phyloP scores from a whole-genome alignment of 2,888 invertebrate genomes.

The Spialia ferax region DNA sequence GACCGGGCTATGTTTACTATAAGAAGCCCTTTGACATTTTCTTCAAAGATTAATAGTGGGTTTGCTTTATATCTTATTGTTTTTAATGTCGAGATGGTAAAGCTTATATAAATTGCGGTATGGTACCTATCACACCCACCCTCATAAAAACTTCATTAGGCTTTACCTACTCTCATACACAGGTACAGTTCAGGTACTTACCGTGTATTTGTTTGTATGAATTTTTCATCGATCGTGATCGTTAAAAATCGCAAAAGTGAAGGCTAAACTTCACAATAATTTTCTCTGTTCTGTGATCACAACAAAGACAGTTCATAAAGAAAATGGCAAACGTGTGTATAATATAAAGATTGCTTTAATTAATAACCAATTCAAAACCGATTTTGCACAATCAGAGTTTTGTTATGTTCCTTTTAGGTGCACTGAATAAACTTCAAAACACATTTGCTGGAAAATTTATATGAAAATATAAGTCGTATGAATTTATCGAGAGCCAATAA shows the following conservation, averaged over 20 bases:
- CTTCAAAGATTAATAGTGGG: neutral
- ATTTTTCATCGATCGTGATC: constrained; percentile 25
- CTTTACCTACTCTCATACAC: no score
- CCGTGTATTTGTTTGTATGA: constrained; percentile 8
- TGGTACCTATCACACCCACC: no score
- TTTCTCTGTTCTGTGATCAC: constrained; percentile 47
- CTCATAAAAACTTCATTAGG: no score
- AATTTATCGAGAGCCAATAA: constrained; percentile 17
- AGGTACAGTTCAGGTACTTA: constrained; percentile 23
- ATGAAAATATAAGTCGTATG: constrained; percentile 7
- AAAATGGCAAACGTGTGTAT: constrained; percentile 37
- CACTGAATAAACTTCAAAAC: constrained; percentile 38
- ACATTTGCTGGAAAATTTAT: constrained; percentile 46
- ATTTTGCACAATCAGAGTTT: constrained; percentile 22
- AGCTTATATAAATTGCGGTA: no score
- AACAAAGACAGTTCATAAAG: constrained; percentile 66
- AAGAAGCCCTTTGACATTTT: constrained; percentile 5
- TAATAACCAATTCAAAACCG: constrained; percentile 43
- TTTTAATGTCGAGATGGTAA: no score
- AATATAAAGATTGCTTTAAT: no score
- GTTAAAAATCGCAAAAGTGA: constrained; percentile 20
- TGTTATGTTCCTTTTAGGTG: constrained; percentile 7
- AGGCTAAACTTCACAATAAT: neutral
- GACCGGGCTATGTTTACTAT: neutral
- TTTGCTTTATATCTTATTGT: neutral